Evolutionary conservation across 1,140 invertebrate species (phyloP).

Genomic region (Macrostomum lignano): DNA sequence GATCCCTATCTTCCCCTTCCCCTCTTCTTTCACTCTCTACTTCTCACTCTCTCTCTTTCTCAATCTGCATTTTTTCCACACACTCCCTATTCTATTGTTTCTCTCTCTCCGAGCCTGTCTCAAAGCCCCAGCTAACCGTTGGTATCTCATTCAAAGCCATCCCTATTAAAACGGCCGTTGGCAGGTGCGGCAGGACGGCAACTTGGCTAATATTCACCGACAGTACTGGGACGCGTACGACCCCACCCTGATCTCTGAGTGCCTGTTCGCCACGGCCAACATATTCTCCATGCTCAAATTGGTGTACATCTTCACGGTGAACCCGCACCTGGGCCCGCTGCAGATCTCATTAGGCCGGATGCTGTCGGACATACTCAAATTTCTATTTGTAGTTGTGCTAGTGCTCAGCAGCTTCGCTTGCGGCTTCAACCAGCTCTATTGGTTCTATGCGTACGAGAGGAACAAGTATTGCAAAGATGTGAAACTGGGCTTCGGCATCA

Average conservation of each 20-base stretch:
- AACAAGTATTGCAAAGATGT: constrained; percentile 44
- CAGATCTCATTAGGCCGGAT: constrained; percentile 83
- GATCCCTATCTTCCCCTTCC: no score
- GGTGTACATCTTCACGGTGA: constrained; percentile 94
- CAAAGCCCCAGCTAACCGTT: no score
- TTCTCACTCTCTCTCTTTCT: no score
- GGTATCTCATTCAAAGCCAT: no score
- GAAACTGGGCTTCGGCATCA: neutral
- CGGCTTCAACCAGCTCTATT: constrained; percentile 64
- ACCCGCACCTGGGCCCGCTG: constrained; percentile 76
- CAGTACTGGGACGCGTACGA: constrained; percentile 70
- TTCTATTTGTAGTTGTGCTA: constrained; percentile 63
- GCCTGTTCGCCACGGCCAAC: constrained; percentile 69
- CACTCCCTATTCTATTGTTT: no score
- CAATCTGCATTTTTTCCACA: no score
- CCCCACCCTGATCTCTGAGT: constrained; percentile 67
- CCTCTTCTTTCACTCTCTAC: no score
- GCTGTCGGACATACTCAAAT: constrained; percentile 92
- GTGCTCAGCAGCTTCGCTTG: constrained; percentile 89
- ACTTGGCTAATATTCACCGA: constrained; percentile 35
- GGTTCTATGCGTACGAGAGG: constrained; percentile 88
- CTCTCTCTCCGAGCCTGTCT: no score
- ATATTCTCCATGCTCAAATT: constrained; percentile 83
- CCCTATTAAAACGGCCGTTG: no score
- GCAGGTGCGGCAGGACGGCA: constrained; percentile 6